Percentiles rank a stretch among this genome's conserved stretches.
These are phyloP conservation scores for Heliopora coerulea DNA, from an alignment of 92 coral and sea anemone species.

Conservation along the genomic window DNA sequence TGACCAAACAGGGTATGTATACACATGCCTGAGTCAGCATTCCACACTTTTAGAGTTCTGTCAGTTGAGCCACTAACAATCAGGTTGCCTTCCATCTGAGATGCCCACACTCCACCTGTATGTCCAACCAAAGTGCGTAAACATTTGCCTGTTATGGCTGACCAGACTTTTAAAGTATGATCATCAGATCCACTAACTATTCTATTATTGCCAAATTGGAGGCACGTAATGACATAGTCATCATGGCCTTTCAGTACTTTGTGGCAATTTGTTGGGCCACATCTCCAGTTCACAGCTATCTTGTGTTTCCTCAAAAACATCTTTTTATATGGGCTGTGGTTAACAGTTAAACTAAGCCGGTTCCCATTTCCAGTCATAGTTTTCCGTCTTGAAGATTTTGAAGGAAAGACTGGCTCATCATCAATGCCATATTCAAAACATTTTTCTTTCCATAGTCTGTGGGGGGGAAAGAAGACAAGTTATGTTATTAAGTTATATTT, in stretches of 20 bases:
- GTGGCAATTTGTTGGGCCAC: conserved; percentile 80
- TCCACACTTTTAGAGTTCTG: conserved; percentile 96
- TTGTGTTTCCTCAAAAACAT: conserved; percentile 87
- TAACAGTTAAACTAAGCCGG: conserved; percentile 9
- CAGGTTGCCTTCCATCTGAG: conserved; percentile 90
- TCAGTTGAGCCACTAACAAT: conserved; percentile 99
- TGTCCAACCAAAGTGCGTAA: conserved; percentile 95
- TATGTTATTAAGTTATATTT: no score
- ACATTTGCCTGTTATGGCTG: conserved; percentile 93
- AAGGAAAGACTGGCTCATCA: conserved; percentile 70
- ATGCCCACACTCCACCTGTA: conserved; percentile 99
- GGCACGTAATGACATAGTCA: conserved; percentile 97
- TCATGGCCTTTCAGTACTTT: conserved; percentile 98
- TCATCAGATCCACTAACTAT: conserved; percentile 99
- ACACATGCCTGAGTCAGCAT: conserved; percentile 98
- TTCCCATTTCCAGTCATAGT: conserved; percentile 40
- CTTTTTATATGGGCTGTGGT: conserved; percentile 89
- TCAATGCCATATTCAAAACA: conserved; percentile 90
- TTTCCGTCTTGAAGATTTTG: conserved; percentile 73
- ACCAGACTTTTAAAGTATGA: conserved; percentile 97
- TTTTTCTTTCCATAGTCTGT: conserved; percentile 94
- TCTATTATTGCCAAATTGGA: conserved; percentile 86
- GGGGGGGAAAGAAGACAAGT: conserved; percentile 26
- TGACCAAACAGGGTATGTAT: conserved; percentile 97
- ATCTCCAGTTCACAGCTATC: conserved; percentile 95